These are phyloP conservation scores for Cryptoblepharus egeriae DNA, from an alignment of 2,797 vertebrate genomes.

Conservation along the genomic window DNA sequence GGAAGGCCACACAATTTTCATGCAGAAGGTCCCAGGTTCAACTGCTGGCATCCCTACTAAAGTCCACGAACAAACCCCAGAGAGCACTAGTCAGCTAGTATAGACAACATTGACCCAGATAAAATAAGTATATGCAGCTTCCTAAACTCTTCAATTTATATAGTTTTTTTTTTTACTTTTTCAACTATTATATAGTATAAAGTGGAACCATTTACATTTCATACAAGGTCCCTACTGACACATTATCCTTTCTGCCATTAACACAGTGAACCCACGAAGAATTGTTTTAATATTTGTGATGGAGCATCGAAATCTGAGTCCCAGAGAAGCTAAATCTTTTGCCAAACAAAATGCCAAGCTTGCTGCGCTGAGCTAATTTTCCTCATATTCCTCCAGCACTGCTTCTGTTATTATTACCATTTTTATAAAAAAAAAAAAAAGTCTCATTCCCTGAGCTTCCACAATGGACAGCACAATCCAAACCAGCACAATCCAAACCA, in stretches of 20 bases:
- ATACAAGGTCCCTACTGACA: not conserved
- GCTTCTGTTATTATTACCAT: not conserved
- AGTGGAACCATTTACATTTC: slow-evolving; percentile 24
- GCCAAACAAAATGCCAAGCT: slow-evolving; percentile 33
- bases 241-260: not conserved
- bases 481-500: no score
- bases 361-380: slow-evolving; percentile 17
- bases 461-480: no score
- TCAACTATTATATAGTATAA: slow-evolving; percentile 27
- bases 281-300: slow-evolving; percentile 39
- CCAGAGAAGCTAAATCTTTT: slow-evolving; percentile 29
- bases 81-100: no score
- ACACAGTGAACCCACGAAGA: slow-evolving; percentile 15
- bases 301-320: slow-evolving; percentile 18
- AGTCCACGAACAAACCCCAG: no score
- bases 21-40: no score
- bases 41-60: no score
- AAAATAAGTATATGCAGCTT: no score
- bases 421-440: not conserved
- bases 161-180: slow-evolving; percentile 3
- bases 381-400: not conserved
- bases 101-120: no score
- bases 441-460: slow-evolving; percentile 19
- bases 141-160: not conserved
- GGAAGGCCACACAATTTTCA: no score